Base-by-base conservation (phyloP, 2,797 vertebrate species). In the Nannoperca obscura region DNA sequence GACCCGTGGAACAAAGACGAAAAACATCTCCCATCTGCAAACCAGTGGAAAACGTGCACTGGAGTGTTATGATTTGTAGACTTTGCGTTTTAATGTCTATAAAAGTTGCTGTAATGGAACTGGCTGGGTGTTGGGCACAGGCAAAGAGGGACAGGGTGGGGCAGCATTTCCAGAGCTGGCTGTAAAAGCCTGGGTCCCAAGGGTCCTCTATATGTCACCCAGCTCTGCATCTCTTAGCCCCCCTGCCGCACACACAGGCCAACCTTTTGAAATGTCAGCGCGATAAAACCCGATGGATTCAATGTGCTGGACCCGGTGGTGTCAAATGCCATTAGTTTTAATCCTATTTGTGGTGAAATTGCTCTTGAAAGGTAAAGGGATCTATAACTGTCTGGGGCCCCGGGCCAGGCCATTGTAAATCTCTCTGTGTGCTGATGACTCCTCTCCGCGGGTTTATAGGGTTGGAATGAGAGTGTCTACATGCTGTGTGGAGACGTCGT, bases 191-290 rank as follows among this genome's bases (percentile, higher is more conserved):
- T 55, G 69, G 53, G 64, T 89, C 91, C 88, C 90, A 19, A 20
- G 83, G 83, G 89, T 76, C 76, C 85, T 82, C 81, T 84, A 88
- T 92, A 90, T 89, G 92, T 92, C 93, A 93, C 82, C 89, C 86
- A 72, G 91, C 86, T 84, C 90, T 78, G 84, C 84, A 81, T 90
- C 82, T 72, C 84, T 81, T 81, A 81, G 79, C 73, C 49, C 20
- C 74, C 65, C 83, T 42, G 77, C 75, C 14, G 36, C 82, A 65
- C 86, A 88, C 86, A 86, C 89, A 79, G 87, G 84, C 87, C 91
- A 93, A 95, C 93, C 94, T 95, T 95, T 95, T 81, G 82, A 96
- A 96, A 96, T 95, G 95, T 95, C 94, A 95, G 86, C 60, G 54
- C 66, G 81, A 94, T 95, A 94, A 95, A 95, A 91, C 89, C 78